Evolutionary conservation across 2,888 invertebrate species (phyloP), one percentile per base, ranked within the genome.

Genomic region (Phyto melanocephala): DNA sequence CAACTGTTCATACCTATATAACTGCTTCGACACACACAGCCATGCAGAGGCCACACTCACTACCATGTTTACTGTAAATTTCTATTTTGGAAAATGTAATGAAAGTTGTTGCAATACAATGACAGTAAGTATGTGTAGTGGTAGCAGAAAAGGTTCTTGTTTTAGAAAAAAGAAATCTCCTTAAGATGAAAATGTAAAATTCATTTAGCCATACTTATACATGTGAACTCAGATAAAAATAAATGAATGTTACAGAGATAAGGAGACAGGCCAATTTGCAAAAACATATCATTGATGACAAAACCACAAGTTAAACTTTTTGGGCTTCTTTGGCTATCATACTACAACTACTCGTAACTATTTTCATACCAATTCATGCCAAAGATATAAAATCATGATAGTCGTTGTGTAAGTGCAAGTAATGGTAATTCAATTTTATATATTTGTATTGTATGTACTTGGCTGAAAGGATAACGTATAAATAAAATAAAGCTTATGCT

Each of bases 181-280:
- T 50, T 50, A 52, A 72, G 71, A 79, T 79, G 71, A 50, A 71
- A 65, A 24, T 70, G 50, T 56, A 71, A 74, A 74, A 45, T 60
- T 45, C 52, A 17, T 22, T 33, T 7, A 22, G 60, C 13, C 60
- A 56, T 33, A 45, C 17, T 24, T 17, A 37, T 8, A 50, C 33
- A 33, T 40, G 1, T 15, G 1, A 40, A 54, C 28, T 28, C 5
- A n/a, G 13, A 65, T 10, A 20, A 28, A 40, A 76, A 68, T 56
- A 67, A 62, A 62, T 56, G 67, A 71, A 71, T 79, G 71, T 54
- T 67, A 15, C 67, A 75, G 50, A 79, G 79, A 79, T 80, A 83
- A 76, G 72, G 76, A 72, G 77, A 74, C 79, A 75, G 75, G 67
- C 82, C 82, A 82, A 82, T 82, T 82, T 82, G 60, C 20, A 63